Evolutionary conservation across 2,888 invertebrate species (phyloP), one percentile per base, ranked within the genome.

Genomic region (Syrista parreyssii): DNA sequence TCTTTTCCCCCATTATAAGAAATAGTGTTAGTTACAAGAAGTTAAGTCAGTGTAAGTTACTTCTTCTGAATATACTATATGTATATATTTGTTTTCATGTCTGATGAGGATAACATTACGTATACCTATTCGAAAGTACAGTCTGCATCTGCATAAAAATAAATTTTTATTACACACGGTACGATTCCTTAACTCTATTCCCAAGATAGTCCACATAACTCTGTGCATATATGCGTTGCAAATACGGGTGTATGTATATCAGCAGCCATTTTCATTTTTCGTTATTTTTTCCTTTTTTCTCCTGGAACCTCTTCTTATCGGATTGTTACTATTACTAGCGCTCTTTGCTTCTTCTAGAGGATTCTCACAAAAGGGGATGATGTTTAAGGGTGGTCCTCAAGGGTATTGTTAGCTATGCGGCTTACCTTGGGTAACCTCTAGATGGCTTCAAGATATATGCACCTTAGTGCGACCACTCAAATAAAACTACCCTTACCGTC

Each of bases 371-470:
- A 75, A 75, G 72, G 68, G 55, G 78, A 72, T 71, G 78, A 75
- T 78, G 74, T 78, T 78, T 78, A 78, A 78, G 78, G 73, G 78
- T 75, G 75, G 35, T 75, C 35, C 78, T 75, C 78, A 68, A 15
- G 78, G 78, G 78, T 78, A 72, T 75, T 72, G 75, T 78, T 78
- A 78, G 68, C 78, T 78, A 75, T 73, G 78, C 78, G 78, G 78
- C 71, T 75, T 73, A 33, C 73, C 71, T 76, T n/a, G 33, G 35
- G 12, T n/a, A 33, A 23, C 23, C 74, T 71, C 71, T 12, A 32
- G 71, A 32, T 71, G 6, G 12, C 9, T 23, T 30, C 34, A 36
- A 77, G 36, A 34, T 72, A 75, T 68, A 71, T 69, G 36, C 36
- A 77, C 34, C 36, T 32, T 12, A 32, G 32, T 40, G 12, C 30